Evolutionary conservation across 2,888 invertebrate species (phyloP).

Genomic region (Helleia helle): DNA sequence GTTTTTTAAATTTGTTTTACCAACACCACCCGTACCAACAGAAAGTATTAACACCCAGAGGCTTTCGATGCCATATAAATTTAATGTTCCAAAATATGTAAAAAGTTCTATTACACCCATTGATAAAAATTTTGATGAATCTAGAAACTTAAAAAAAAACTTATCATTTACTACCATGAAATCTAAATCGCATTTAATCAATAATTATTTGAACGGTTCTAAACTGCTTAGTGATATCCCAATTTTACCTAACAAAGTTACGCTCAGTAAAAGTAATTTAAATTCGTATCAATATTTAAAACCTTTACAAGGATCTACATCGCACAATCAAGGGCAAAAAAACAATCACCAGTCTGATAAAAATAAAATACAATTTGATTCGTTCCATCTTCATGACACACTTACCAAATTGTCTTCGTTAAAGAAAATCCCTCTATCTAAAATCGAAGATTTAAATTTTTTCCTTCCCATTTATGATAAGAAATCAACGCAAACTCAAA

Average conservation of each 20-base stretch:
- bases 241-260: not conserved
- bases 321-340: too few species aligned
- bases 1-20: constrained; percentile 29
- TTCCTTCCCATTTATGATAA: constrained; percentile 37
- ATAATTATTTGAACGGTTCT: not conserved
- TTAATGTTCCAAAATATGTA: constrained; percentile 31
- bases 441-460: constrained; percentile 32
- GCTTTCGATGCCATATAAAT: constrained; percentile 37
- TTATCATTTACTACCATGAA: not conserved
- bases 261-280: not conserved
- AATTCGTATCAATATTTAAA: not conserved
- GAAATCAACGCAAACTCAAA: constrained; percentile 15
- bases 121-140: constrained; percentile 24
- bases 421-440: constrained; percentile 32
- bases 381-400: constrained; percentile 22
- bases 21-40: constrained; percentile 32
- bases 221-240: not conserved
- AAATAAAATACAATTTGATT: constrained; percentile 17
- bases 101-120: constrained; percentile 29
- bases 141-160: not conserved
- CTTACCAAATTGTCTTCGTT: constrained; percentile 24
- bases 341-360: constrained; percentile 2
- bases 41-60: constrained; percentile 37
- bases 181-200: not conserved
- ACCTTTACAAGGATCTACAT: too few species aligned